Conservation (phyloP, 1,140 invertebrate species). For the Phthorimaea operculella region DNA sequence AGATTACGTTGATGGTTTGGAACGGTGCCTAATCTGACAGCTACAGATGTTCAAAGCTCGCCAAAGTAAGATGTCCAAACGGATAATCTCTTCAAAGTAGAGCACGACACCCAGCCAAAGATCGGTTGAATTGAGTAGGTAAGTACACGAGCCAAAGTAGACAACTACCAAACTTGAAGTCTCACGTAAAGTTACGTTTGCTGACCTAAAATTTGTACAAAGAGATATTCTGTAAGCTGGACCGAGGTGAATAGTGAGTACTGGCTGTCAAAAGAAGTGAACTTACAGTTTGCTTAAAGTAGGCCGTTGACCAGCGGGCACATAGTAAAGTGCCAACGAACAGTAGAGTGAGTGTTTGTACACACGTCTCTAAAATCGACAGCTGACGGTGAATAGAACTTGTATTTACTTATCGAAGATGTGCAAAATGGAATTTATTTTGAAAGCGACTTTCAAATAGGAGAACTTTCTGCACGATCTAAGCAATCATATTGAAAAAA, state of each 20-base stretch:
- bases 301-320: neutral
- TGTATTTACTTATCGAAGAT: too few relatives aligned
- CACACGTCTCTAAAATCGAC: too few relatives aligned
- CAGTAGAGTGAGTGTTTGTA: too few relatives aligned
- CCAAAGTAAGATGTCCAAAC: neutral
- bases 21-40: neutral
- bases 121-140: neutral
- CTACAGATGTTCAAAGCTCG: neutral
- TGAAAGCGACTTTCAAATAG: too few relatives aligned
- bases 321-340: too few relatives aligned
- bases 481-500: too few relatives aligned
- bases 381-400: too few relatives aligned
- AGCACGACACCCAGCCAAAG: neutral
- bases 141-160: neutral
- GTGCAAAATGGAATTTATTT: too few relatives aligned
- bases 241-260: neutral
- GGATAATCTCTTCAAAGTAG: neutral
- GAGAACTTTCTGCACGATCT: too few relatives aligned
- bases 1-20: too few relatives aligned
- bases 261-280: neutral
- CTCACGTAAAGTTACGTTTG: conserved; percentile 5
- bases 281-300: neutral
- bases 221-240: conserved; percentile 4
- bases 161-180: neutral
- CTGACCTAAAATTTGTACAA: conserved; percentile 1